A percentile compares a stretch with the other conserved stretches of the same genome.
Conservation (phyloP, 2,888 invertebrate species). For the Cheiracanthium punctorium region DNA sequence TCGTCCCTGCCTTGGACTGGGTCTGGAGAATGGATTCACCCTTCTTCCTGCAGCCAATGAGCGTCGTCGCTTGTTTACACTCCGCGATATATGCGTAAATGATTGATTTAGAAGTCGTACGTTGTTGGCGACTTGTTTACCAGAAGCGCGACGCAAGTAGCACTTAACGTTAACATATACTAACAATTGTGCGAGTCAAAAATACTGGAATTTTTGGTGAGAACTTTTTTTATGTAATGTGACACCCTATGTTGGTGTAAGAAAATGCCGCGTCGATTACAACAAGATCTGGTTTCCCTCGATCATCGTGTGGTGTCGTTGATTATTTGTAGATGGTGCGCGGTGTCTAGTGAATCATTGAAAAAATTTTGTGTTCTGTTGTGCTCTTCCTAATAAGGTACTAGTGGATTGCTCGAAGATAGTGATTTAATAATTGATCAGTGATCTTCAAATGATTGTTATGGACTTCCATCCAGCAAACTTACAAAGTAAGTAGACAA, state of each 20-base stretch:
- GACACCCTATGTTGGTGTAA: conserved; percentile 33
- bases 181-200: conserved; percentile 48
- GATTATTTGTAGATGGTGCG: conserved; percentile 65
- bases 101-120: conserved; percentile 70
- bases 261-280: conserved; percentile 56
- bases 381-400: conserved; percentile 45
- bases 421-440: conserved; percentile 25
- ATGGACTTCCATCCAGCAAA: conserved; percentile 5
- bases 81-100: conserved; percentile 70
- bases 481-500: conserved; percentile 4
- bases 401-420: conserved; percentile 18
- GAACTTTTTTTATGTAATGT: conserved; percentile 15
- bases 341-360: conserved; percentile 57
- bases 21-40: conserved; percentile 59
- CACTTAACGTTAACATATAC: conserved; percentile 44
- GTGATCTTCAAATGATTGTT: conserved; percentile 34
- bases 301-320: conserved; percentile 43
- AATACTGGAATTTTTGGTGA: conserved; percentile 42
- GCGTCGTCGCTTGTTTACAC: conserved; percentile 69
- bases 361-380: conserved; percentile 41
- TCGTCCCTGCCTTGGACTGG: conserved; percentile 46
- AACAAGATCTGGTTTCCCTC: conserved; percentile 44
- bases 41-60: conserved; percentile 59
- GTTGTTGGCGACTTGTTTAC: conserved; percentile 66
- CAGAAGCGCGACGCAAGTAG: conserved; percentile 60